These are phyloP conservation scores for Clistopyga incitator DNA, from an alignment of 2,888 invertebrate species.

Conservation along the genomic window DNA sequence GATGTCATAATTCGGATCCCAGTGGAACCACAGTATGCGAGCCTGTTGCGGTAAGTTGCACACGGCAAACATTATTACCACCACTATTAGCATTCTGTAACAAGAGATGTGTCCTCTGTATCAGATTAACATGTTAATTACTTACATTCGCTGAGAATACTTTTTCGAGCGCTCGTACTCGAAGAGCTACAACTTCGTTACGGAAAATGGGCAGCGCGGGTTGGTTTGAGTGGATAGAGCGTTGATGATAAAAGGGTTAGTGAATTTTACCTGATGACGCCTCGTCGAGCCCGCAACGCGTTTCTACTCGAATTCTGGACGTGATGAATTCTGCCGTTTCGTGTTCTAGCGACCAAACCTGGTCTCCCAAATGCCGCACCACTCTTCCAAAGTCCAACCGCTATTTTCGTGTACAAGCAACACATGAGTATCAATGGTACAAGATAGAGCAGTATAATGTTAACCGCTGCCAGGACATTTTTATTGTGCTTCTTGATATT, in stretches of 20 bases:
- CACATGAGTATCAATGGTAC: slow-evolving; percentile 92
- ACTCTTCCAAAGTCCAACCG: slow-evolving; percentile 93
- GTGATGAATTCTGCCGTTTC: slow-evolving; percentile 83
- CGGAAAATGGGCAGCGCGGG: too few relatives aligned
- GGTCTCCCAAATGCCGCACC: slow-evolving; percentile 73
- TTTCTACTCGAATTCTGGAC: slow-evolving; percentile 90
- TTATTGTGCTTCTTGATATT: slow-evolving; percentile 92
- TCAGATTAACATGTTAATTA: not conserved
- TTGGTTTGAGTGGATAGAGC: too few relatives aligned
- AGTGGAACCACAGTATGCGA: slow-evolving; percentile 94
- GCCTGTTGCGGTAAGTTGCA: slow-evolving; percentile 96
- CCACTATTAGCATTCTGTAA: slow-evolving; percentile 92
- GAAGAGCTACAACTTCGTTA: too few relatives aligned
- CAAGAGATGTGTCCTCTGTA: not conserved
- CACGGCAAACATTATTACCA: slow-evolving; percentile 94
- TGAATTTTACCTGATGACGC: slow-evolving; percentile 88
- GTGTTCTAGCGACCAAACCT: slow-evolving; percentile 71
- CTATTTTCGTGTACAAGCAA: slow-evolving; percentile 90
- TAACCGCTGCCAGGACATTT: slow-evolving; percentile 91
- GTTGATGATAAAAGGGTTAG: not conserved
- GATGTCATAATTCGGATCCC: slow-evolving; percentile 83
- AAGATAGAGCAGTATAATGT: slow-evolving; percentile 93
- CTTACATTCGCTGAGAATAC: too few relatives aligned
- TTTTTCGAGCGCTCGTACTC: too few relatives aligned
- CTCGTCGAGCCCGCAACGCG: slow-evolving; percentile 91